Conservation (phyloP, 2,797 vertebrate species). For the Balearica regulorum region DNA sequence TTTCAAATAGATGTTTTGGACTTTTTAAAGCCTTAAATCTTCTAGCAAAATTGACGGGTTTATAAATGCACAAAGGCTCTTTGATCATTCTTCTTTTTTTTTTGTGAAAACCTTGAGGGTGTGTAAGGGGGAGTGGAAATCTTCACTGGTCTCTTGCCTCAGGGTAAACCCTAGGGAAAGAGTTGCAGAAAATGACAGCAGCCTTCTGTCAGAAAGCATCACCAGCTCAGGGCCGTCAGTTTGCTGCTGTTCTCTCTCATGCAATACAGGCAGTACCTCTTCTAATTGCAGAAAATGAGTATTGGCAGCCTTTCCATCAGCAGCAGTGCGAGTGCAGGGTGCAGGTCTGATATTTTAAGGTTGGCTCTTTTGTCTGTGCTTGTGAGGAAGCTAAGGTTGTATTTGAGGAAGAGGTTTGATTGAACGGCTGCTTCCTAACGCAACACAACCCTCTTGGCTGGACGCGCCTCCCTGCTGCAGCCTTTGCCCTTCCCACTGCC, state of each 20-base stretch:
- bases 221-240: background rate
- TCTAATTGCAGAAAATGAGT: background rate
- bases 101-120: background rate
- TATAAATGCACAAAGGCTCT: slow-evolving; percentile 42
- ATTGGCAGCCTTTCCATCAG: background rate
- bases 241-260: background rate
- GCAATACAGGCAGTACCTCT: background rate
- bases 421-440: background rate
- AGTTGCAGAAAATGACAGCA: background rate
- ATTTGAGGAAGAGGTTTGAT: background rate
- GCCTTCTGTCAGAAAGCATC: background rate
- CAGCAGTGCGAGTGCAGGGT: background rate
- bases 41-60: background rate
- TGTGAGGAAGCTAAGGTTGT: background rate
- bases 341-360: background rate
- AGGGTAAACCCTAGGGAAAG: background rate
- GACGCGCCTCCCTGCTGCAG: background rate
- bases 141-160: background rate
- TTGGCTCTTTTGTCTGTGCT: background rate
- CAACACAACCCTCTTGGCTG: background rate
- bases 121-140: background rate
- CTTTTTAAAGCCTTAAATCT: slow-evolving; percentile 31
- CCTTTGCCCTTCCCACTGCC: background rate
- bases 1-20: slow-evolving; percentile 22
- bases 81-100: background rate